phyloP scores from a whole-genome alignment of 2,888 invertebrate species.

The Dioctria rufipes region DNA sequence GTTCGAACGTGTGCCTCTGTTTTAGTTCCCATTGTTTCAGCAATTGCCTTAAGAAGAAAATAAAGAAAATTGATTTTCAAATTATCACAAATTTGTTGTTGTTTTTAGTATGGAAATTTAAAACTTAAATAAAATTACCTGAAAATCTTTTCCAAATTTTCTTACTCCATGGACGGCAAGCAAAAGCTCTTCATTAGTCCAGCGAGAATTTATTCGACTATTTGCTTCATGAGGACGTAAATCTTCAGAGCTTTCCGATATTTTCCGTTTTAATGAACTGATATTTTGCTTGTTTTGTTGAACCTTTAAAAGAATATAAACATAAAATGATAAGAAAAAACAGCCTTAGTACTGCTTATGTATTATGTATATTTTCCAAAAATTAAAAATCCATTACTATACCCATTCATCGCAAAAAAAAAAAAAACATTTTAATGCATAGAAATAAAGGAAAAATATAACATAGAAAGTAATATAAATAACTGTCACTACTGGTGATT shows the following conservation, averaged over 20 bases:
- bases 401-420: too few species aligned
- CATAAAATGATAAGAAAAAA: too few species aligned
- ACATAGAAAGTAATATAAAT: too few species aligned
- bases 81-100: slow-evolving; percentile 7
- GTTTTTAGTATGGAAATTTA: background rate
- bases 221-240: slow-evolving; percentile 77
- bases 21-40: slow-evolving; percentile 95
- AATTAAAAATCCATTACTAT: too few species aligned
- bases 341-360: too few species aligned
- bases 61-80: background rate
- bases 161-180: slow-evolving; percentile 91
- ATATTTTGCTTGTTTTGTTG: slow-evolving; percentile 95
- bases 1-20: slow-evolving; percentile 93
- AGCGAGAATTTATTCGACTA: slow-evolving; percentile 85
- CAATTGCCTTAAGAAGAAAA: slow-evolving; percentile 81
- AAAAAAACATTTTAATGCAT: too few species aligned
- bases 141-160: slow-evolving; percentile 87
- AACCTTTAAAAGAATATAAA: slow-evolving; percentile 77
- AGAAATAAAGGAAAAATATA: too few species aligned
- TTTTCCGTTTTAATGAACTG: slow-evolving; percentile 88
- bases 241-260: slow-evolving; percentile 72
- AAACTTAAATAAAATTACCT: slow-evolving; percentile 72
- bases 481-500: too few species aligned
- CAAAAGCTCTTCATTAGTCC: slow-evolving; percentile 93
- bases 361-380: too few species aligned